Base-by-base conservation (phyloP, 2,113 vertebrate species). In the Arothron firmamentum region DNA sequence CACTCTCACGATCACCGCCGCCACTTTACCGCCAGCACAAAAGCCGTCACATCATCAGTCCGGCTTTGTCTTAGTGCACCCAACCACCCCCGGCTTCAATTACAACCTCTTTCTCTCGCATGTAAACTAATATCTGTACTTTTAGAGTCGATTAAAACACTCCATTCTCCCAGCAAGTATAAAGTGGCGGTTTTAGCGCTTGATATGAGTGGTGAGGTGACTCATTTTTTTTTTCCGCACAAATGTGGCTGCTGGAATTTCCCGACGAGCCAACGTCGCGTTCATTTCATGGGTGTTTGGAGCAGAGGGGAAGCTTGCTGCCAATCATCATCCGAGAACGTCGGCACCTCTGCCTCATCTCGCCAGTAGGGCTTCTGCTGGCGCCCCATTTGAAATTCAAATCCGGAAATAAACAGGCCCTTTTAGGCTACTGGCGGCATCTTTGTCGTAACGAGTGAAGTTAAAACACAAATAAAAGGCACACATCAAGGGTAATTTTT, bases 201-300 rank as follows among this genome's bases (percentile, higher is more conserved):
- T 14, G 34, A 43, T 60, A 15, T 38, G 57, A 38, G 19, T 62
- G 10, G 20, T 52, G 28, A 31, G 28, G 28, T 31, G 28, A 31
- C 5, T 7, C 6, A 31, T 5, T 31, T 31, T 23, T 31, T 31
- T 23, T 31, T 31, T 5, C 28, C 28, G 34, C 56, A 70, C 58
- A 75, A 72, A 73, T 71, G 19, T 53, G 52, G 47, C 78, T 80
- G 83, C 78, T 78, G 69, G 19, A 64, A 65, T 69, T 59, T 84
- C 72, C 52, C 45, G 28, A 17, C 31, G 56, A 80, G 64, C 70
- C 55, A 74, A 63, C 69, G 48, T 65, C 65, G 65, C 69, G 21
- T 1, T 4, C 15, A 51, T 73, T 75, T 79, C 59, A 77, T 81
- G 72, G 58, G 52, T 58, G 60, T 68, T 25, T 42, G 42, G 43